phyloP scores from a whole-genome alignment of 2,888 invertebrate species.

The Lithodes maja region DNA sequence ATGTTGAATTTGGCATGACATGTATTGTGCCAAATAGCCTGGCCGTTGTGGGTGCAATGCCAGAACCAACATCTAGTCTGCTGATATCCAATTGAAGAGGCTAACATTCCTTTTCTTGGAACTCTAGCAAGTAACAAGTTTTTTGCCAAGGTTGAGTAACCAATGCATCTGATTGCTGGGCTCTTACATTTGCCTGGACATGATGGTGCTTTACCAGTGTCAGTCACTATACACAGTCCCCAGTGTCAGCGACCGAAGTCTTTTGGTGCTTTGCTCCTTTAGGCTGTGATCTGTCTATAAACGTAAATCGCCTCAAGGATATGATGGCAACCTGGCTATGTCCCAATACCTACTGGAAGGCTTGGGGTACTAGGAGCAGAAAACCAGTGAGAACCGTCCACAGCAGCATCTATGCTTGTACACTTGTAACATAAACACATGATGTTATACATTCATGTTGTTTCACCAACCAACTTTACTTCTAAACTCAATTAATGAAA shows the following conservation, averaged over 20 bases:
- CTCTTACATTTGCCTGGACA: background rate
- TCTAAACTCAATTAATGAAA: background rate
- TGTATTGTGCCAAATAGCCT: background rate
- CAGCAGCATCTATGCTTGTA: background rate
- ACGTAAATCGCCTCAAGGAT: background rate
- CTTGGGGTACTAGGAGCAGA: background rate
- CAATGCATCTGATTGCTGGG: background rate
- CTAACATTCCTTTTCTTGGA: conserved; percentile 7
- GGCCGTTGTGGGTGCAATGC: conserved; percentile 3
- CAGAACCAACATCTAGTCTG: conserved; percentile 18
- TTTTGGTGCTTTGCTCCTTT: background rate
- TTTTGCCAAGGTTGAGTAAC: conserved; percentile 20
- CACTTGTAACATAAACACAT: background rate
- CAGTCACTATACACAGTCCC: background rate
- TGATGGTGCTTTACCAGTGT: background rate
- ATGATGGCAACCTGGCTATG: background rate
- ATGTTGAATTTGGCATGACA: background rate
- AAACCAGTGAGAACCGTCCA: background rate
- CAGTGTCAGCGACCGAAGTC: background rate
- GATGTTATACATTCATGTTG: background rate
- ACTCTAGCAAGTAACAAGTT: conserved; percentile 21
- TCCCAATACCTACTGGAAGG: background rate
- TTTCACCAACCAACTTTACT: background rate
- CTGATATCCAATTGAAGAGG: conserved; percentile 1
- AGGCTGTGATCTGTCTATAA: background rate